phyloP scores from a whole-genome alignment of 2,888 invertebrate species.

The Coelopa pilipes region DNA sequence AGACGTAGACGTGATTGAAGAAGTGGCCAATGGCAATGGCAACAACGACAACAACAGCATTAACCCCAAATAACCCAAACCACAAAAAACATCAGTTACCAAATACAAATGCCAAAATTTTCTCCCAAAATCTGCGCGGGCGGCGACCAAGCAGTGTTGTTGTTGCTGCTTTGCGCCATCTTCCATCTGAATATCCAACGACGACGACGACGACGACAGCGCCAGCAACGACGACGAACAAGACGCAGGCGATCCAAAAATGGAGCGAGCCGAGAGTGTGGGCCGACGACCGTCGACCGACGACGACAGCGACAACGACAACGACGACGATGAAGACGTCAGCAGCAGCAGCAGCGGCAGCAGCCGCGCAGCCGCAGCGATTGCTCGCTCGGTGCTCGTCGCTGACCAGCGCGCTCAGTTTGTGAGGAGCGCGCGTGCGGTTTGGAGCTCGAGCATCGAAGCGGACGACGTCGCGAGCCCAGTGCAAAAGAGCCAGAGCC shows the following conservation, averaged over 20 bases:
- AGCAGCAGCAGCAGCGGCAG: neutral
- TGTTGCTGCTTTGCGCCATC: conserved; percentile 5
- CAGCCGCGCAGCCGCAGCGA: conserved; percentile 6
- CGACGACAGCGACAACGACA: no score
- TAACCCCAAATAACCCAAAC: no score
- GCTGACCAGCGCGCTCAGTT: conserved; percentile 49
- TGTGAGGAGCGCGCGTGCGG: conserved; percentile 60
- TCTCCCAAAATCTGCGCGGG: conserved; percentile 8
- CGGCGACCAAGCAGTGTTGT: neutral
- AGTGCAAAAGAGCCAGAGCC: neutral
- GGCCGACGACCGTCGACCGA: neutral
- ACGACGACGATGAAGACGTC: neutral
- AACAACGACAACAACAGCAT: no score
- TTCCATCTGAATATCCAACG: neutral
- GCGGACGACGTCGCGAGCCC: neutral
- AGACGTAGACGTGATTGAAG: no score
- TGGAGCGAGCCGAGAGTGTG: conserved; percentile 25
- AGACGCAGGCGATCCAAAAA: conserved; percentile 17
- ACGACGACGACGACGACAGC: neutral
- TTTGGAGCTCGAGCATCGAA: conserved; percentile 43
- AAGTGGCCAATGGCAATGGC: no score
- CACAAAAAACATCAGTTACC: no score
- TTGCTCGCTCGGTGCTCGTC: conserved; percentile 19
- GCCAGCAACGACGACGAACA: neutral
- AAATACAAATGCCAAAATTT: neutral